phyloP scores from a whole-genome alignment of 2,113 vertebrate species.

The Opisthocomus hoazin region DNA sequence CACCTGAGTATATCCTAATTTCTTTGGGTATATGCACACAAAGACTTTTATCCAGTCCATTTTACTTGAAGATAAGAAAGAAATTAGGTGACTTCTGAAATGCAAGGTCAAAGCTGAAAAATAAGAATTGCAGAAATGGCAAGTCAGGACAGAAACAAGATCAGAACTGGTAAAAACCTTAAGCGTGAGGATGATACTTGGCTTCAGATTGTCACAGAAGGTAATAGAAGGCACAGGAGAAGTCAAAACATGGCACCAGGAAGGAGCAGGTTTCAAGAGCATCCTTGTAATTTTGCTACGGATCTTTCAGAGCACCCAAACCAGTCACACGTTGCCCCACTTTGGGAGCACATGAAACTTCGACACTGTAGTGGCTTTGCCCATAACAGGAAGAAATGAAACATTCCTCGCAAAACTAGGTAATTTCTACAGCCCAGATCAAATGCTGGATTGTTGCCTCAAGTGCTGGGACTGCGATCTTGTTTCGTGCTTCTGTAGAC shows the following conservation, averaged over 20 bases:
- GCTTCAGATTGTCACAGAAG: not conserved
- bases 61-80: not conserved
- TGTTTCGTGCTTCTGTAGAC: not conserved
- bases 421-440: not conserved
- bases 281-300: not conserved
- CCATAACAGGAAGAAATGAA: not conserved
- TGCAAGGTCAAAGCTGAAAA: not conserved
- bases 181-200: not conserved
- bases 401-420: not conserved
- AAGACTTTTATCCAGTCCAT: not conserved
- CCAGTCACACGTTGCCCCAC: not conserved
- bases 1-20: not conserved
- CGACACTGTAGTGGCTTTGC: not conserved
- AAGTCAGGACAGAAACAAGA: not conserved
- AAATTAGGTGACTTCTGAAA: not conserved
- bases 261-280: not conserved
- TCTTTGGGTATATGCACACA: not conserved
- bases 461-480: accelerated
- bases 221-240: not conserved
- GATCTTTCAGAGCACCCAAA: not conserved
- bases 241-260: not conserved
- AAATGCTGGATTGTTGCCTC: not conserved
- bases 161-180: not conserved
- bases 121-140: not conserved
- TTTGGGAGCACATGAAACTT: not conserved